Evolutionary conservation across 2,797 vertebrate genomes (phyloP).

Genomic region (Dicrostonyx torquatus): DNA sequence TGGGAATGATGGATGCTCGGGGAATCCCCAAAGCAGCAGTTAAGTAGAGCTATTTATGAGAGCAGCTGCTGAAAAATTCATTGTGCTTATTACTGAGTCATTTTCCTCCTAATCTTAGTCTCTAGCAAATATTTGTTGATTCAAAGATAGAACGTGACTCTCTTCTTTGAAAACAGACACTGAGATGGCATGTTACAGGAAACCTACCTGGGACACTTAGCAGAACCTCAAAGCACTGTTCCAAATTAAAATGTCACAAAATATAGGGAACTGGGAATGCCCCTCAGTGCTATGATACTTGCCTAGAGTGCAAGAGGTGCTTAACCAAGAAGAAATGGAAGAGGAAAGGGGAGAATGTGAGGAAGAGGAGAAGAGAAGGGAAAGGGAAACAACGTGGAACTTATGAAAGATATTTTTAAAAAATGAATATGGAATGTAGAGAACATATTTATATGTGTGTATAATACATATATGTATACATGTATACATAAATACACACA

Average conservation of each 20-base stretch:
- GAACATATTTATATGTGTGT: background rate
- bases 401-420: background rate
- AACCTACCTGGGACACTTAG: background rate
- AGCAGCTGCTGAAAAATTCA: background rate
- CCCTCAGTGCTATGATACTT: background rate
- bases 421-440: background rate
- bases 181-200: background rate
- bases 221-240: background rate
- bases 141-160: background rate
- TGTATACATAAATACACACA: no score
- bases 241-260: background rate
- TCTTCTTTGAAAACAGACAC: conserved; percentile 6
- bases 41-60: background rate
- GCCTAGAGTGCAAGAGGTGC: background rate
- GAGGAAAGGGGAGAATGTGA: background rate
- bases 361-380: no score
- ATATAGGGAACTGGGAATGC: no score
- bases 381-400: background rate
- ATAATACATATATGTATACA: background rate
- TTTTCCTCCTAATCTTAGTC: background rate
- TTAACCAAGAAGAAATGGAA: background rate
- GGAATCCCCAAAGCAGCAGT: background rate
- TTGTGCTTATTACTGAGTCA: background rate
- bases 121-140: background rate
- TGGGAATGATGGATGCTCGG: background rate